Base-by-base conservation (phyloP, 1,140 invertebrate genomes). In the Zophobas atratus region DNA sequence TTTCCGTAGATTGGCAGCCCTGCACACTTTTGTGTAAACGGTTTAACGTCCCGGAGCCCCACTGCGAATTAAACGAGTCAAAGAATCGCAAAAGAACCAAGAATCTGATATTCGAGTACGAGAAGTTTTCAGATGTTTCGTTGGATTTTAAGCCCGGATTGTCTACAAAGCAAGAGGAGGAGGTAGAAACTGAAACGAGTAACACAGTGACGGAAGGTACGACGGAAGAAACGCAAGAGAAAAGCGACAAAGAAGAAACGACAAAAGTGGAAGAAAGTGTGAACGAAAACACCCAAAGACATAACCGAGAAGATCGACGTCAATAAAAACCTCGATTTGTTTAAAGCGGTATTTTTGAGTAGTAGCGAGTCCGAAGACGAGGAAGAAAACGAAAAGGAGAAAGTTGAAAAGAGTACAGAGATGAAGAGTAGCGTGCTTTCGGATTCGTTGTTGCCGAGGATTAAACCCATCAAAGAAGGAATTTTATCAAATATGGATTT, bases 1-100 rank as follows among this genome's bases (percentile, higher is more conserved):
- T 82, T 43, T 89, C 88, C n/a, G 85, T 84, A 3, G 89, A 92
- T 74, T 99, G 98, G 98, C 91, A 94, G 81, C 98, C 98, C 0
- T 91, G 93, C 70, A 89, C 92, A 70, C 83, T 98, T 8, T 88
- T 99, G 0, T 99, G 96, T 84, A 96, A 96, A 84, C 88, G 97
- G 49, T 99, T 99, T 84, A 99, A 99, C 86, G 93, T 99, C 5
- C 94, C 97, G 0, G 94, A 98, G 87, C 96, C 97, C 0, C 93
- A 91, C 53, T 88, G 85, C 32, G 81, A 81, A 57, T 60, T 80
- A 34, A 77, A 81, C 49, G 39, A 74, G n/a, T 55, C 63, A 49
- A 80, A 79, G 46, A 79, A 78, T 36, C 82, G 72, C 75, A 84
- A 81, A 36, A 77, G 81, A 41, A 84, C 81, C 0, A 84, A 83